Base-by-base conservation (phyloP, 2,888 invertebrate genomes). In the Idaea biselata region DNA sequence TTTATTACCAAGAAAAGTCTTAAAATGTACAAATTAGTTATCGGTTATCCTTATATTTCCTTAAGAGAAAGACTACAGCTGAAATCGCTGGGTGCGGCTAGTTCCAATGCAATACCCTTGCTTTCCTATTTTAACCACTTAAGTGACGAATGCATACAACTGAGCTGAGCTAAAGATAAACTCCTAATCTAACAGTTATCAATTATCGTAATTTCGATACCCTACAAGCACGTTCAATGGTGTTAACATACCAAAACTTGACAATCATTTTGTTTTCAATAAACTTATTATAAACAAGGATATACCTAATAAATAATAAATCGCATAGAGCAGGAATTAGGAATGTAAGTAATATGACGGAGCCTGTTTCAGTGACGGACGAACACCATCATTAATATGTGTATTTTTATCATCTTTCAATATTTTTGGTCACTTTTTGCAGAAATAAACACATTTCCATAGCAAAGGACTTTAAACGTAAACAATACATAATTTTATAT, bases 321-420 rank as follows among this genome's bases (percentile, higher is more conserved):
- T 14, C 44, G 44, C 44, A 44, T 44, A 44, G 11, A 44, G 44
- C 11, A 44, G 44, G 33, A 11, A 33, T 33, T 33, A 33, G 33
- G 44, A 44, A 44, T 44, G 44, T 44, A 44, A 44, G 44, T 44
- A 44, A 44, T 44, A 44, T 44, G 67, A 60, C 65, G 69, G 78
- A 86, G 86, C 88, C 88, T 87, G 89, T 86, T 87, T 86, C 88
- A 88, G 87, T 86, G 86, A 78, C 72, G 68, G 74, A 73, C 75
- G 72, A 44, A 44, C 44, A 14, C 44, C 44, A 44, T 44, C 3
- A 14, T 14, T 14, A 44, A 8, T 8, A 8, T 11, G 69, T 58
- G 53, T 57, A 55, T 60, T 18, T 60, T 53, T 53, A 59, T 25
- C 25, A 25, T 25, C 25, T 25, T 25, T 25, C 5, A 25, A 25